phyloP scores from a whole-genome alignment of 1,140 invertebrate genomes.

The Hyphantria cunea region DNA sequence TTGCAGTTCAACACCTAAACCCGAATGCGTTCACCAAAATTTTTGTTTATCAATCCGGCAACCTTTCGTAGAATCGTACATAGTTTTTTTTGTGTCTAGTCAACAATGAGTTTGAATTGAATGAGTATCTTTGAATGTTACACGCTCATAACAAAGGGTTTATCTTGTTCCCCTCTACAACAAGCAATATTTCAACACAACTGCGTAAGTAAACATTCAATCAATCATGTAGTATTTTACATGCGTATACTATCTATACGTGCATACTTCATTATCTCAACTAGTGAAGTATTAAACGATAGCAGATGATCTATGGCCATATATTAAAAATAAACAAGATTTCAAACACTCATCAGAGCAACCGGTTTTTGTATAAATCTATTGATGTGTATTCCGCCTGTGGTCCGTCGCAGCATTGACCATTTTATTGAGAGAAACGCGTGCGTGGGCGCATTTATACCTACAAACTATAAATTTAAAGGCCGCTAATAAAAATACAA shows the following conservation, averaged over 20 bases:
- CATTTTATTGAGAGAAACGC: conserved; percentile 59
- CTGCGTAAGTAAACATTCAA: conserved; percentile 5
- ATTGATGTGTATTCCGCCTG: conserved; percentile 53
- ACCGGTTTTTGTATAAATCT: conserved; percentile 40
- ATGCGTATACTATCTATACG: conserved; percentile 1
- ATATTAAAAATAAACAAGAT: conserved; percentile 18
- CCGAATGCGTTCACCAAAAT: background rate
- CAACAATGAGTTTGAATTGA: too few relatives aligned
- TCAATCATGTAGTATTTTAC: conserved; percentile 6
- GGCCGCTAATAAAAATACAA: conserved; percentile 74
- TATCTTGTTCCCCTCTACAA: background rate
- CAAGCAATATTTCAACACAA: conserved; percentile 2
- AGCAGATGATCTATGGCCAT: conserved; percentile 20
- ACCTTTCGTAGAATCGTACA: too few relatives aligned
- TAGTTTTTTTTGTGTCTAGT: too few relatives aligned
- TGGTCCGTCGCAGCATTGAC: conserved; percentile 44
- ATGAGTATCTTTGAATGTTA: background rate
- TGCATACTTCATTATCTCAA: conserved; percentile 20
- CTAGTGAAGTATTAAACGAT: conserved; percentile 11
- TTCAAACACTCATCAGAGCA: conserved; percentile 16
- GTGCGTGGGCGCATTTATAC: conserved; percentile 67
- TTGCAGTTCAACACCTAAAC: background rate
- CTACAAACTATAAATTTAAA: conserved; percentile 76
- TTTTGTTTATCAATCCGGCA: background rate
- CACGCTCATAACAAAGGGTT: conserved; percentile 8